Conservation (phyloP, 2,888 invertebrate species). For the Dynastes grantii region DNA sequence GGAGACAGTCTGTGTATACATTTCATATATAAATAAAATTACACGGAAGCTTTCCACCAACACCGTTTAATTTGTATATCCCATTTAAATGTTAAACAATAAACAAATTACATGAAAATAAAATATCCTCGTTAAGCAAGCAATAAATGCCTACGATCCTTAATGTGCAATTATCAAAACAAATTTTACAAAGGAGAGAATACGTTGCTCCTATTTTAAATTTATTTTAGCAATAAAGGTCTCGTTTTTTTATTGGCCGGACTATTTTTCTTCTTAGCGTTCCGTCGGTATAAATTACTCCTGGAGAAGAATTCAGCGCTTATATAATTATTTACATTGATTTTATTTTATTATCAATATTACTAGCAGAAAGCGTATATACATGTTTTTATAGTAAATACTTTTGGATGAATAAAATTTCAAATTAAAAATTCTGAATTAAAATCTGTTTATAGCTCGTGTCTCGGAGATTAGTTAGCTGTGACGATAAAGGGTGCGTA, state of each 20-base stretch:
- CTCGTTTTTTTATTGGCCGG: neutral
- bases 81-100: slow-evolving; percentile 3
- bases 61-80: neutral
- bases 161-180: neutral
- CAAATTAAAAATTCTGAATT: slow-evolving; percentile 19
- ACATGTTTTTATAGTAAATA: slow-evolving; percentile 20
- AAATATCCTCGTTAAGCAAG: neutral
- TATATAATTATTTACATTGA: slow-evolving; percentile 15
- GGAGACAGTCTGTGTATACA: neutral
- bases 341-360: slow-evolving; percentile 25
- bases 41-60: neutral
- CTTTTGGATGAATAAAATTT: slow-evolving; percentile 7
- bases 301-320: neutral
- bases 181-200: neutral
- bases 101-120: neutral
- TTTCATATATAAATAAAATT: neutral
- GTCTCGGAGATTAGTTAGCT: neutral
- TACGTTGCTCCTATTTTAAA: neutral
- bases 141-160: neutral
- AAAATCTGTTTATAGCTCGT: slow-evolving; percentile 5
- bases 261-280: slow-evolving; percentile 3
- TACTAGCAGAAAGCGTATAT: slow-evolving; percentile 3
- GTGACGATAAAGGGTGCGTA: neutral
- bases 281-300: neutral
- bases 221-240: slow-evolving; percentile 8